Evolutionary conservation across 2,113 vertebrate species (phyloP).

Genomic region (Rhabdomys dilectus): DNA sequence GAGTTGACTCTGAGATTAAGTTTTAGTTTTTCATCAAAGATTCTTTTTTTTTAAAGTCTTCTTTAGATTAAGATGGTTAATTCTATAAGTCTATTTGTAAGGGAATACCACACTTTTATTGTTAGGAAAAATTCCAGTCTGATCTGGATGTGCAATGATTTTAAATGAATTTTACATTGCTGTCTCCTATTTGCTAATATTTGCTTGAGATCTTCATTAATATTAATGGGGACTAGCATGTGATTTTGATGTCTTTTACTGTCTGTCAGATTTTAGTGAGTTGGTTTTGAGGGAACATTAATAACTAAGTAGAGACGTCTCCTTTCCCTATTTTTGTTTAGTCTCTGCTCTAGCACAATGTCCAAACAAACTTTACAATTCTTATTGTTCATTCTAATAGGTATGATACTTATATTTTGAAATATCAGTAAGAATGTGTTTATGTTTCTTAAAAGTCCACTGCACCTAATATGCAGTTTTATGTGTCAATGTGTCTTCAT

Average conservation of each 20-base stretch:
- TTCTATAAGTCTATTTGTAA: not conserved
- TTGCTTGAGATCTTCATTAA: slow-evolving; percentile 25
- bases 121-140: not conserved
- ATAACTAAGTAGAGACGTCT: not conserved
- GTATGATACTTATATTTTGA: not conserved
- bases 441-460: not conserved
- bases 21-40: not conserved
- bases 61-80: not conserved
- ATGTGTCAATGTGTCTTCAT: not conserved
- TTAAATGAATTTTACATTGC: slow-evolving; percentile 6
- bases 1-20: not conserved
- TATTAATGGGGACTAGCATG: not conserved
- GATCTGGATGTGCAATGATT: not conserved
- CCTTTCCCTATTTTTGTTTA: not conserved
- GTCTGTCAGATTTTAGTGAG: not conserved
- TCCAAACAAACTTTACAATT: not conserved
- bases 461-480: not conserved
- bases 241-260: slow-evolving; percentile 28
- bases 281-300: not conserved
- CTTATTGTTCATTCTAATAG: not conserved
- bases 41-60: not conserved
- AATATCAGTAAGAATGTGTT: not conserved
- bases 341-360: not conserved
- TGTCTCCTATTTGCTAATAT: slow-evolving; percentile 27
- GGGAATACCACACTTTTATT: not conserved